These are phyloP conservation scores for Sicus ferrugineus DNA, from an alignment of 2,888 invertebrate species.

Conservation along the genomic window DNA sequence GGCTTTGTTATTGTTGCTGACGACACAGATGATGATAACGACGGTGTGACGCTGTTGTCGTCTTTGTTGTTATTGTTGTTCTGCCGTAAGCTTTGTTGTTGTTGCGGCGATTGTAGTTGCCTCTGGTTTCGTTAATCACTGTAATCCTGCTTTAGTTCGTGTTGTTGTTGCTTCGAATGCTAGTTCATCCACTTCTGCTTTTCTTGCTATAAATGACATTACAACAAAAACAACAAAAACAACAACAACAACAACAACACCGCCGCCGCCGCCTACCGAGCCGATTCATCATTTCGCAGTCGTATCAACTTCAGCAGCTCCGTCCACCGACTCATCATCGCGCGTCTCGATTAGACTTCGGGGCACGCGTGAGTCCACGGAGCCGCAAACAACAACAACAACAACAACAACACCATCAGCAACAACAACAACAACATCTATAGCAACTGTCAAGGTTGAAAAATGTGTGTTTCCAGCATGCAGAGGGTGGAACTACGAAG, in stretches of 20 bases:
- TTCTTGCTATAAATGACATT: too few relatives aligned
- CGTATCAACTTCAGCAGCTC: conserved; percentile 16
- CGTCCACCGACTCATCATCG: conserved; percentile 6
- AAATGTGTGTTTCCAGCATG: conserved; percentile 6
- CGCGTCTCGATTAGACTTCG: conserved; percentile 10
- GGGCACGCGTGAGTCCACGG: conserved; percentile 21
- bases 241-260: neutral
- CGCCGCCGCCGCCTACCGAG: too few relatives aligned
- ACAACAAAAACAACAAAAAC: neutral
- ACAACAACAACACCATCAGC: neutral
- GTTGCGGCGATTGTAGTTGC: too few relatives aligned
- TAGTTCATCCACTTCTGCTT: too few relatives aligned
- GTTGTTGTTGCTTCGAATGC: too few relatives aligned
- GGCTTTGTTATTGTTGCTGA: too few relatives aligned
- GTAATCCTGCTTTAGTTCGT: too few relatives aligned
- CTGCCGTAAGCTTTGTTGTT: too few relatives aligned
- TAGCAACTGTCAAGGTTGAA: conserved; percentile 23
- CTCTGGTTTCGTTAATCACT: too few relatives aligned
- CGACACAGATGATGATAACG: too few relatives aligned
- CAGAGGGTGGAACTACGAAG: neutral
- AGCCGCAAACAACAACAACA: conserved; percentile 23
- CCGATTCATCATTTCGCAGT: conserved; percentile 18
- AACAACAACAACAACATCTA: neutral
- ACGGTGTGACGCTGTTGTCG: too few relatives aligned
- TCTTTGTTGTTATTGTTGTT: too few relatives aligned